phyloP scores from a whole-genome alignment of 2,888 invertebrate genomes.

The Sphaerophoria rueppellii region DNA sequence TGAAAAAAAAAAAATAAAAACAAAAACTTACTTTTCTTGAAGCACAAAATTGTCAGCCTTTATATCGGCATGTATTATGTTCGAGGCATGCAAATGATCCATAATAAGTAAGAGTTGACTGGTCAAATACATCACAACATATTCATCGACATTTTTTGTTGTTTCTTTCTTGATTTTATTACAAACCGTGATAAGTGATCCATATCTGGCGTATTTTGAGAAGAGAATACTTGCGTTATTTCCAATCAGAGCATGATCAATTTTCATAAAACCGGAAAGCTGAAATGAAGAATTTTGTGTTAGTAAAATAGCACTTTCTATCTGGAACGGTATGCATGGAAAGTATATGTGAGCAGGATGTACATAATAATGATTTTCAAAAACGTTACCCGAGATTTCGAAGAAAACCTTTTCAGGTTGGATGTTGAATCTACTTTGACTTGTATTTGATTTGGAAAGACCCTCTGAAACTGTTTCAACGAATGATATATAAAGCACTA shows the following conservation, averaged over 20 bases:
- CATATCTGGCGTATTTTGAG: conserved; percentile 90
- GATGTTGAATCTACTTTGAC: no score
- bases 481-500: no score
- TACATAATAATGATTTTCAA: no score
- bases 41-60: conserved; percentile 97
- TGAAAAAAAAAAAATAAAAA: not conserved
- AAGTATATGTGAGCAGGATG: no score
- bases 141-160: conserved; percentile 87
- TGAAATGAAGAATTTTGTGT: conserved; percentile 79
- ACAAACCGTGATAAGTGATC: conserved; percentile 90
- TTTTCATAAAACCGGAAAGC: conserved; percentile 90
- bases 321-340: no score
- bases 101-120: conserved; percentile 93
- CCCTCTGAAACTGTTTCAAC: no score
- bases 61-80: conserved; percentile 97
- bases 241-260: conserved; percentile 89
- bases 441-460: no score
- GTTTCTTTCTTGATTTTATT: conserved; percentile 88
- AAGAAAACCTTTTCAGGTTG: no score
- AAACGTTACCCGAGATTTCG: no score
- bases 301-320: not conserved
- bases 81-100: conserved; percentile 91
- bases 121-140: conserved; percentile 89
- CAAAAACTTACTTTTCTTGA: conserved; percentile 86
- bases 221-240: conserved; percentile 92